Percentiles rank a stretch among this genome's conserved stretches.
phyloP scores from a whole-genome alignment of 2,888 invertebrate genomes.

The Oxyteleia sp. region DNA sequence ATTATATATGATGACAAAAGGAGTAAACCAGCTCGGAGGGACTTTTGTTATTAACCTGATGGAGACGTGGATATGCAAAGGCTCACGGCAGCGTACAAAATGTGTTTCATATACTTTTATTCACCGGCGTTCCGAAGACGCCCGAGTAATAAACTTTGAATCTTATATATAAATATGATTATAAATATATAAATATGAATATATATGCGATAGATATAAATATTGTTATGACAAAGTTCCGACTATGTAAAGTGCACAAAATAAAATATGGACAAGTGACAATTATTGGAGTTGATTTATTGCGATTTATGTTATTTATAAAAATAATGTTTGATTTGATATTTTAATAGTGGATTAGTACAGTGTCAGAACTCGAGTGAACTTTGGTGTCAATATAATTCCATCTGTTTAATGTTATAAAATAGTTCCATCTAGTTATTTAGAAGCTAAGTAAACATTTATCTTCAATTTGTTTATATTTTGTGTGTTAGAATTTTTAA shows the following conservation, averaged over 20 bases:
- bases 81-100: constrained; percentile 78
- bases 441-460: no score
- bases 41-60: constrained; percentile 67
- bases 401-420: no score
- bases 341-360: no score
- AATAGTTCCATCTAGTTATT: no score
- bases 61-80: constrained; percentile 74
- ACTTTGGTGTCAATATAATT: no score
- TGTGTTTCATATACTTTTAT: constrained; percentile 75
- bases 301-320: not conserved
- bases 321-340: no score
- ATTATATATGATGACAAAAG: constrained; percentile 43
- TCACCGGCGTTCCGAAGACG: constrained; percentile 62
- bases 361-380: no score
- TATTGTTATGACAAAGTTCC: constrained; percentile 76
- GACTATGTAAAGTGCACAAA: constrained; percentile 76
- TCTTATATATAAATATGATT: constrained; percentile 68
- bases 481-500: no score
- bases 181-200: constrained; percentile 59
- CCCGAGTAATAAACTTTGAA: constrained; percentile 67
- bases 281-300: constrained; percentile 66
- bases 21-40: constrained; percentile 58
- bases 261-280: constrained; percentile 76
- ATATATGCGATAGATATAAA: constrained; percentile 69
- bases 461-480: no score